Evolutionary conservation across 2,113 vertebrate species (phyloP).

Genomic region (Phalacrocorax carbo): DNA sequence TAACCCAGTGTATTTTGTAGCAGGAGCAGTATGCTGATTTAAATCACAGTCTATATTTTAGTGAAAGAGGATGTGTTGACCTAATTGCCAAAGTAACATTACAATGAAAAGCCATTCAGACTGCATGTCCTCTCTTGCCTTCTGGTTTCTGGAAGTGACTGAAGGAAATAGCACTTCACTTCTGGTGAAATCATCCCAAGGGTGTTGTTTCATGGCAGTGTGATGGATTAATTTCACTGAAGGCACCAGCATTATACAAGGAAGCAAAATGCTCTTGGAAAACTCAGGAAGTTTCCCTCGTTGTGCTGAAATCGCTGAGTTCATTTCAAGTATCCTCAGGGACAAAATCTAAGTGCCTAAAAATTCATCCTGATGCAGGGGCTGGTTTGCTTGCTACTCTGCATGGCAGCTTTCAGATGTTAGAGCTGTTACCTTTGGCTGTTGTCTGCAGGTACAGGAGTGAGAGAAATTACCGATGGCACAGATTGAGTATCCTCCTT

Average conservation of each 20-base stretch:
- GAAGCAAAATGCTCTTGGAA: background rate
- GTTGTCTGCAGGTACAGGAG: background rate
- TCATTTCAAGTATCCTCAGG: background rate
- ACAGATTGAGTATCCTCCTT: background rate
- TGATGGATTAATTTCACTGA: background rate
- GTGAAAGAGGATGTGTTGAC: background rate
- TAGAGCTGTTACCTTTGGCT: background rate
- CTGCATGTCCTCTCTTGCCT: background rate
- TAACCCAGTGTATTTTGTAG: background rate
- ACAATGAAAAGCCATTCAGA: constrained; percentile 13
- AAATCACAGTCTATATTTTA: background rate
- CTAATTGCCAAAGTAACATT: background rate
- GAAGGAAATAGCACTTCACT: constrained; percentile 2
- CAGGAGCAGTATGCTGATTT: background rate
- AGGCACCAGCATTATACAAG: background rate
- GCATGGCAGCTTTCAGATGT: background rate
- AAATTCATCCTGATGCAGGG: background rate
- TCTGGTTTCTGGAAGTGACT: constrained; percentile 17
- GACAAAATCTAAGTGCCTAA: background rate
- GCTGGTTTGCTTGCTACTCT: background rate
- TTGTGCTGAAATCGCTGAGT: background rate
- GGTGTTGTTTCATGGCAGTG: background rate
- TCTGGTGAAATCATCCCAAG: background rate
- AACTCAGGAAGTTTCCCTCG: background rate
- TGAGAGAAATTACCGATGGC: too few relatives aligned